Evolutionary conservation across 2,888 invertebrate genomes (phyloP).

Genomic region (Coenonympha arcania): DNA sequence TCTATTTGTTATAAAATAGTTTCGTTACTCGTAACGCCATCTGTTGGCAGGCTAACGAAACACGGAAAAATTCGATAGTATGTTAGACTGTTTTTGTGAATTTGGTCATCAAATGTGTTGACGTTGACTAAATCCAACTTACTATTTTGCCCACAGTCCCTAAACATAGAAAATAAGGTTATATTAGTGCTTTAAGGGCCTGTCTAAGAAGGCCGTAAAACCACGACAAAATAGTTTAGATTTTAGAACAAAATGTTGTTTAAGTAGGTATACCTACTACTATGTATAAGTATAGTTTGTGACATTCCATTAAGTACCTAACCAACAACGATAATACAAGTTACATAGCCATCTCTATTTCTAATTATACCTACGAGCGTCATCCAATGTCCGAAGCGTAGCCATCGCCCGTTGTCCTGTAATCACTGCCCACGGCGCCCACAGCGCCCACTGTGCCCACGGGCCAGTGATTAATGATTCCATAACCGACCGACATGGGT

Average conservation of each 20-base stretch:
- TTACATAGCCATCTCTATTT: constrained; percentile 2
- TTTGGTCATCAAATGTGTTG: no score
- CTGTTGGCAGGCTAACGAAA: constrained; percentile 6
- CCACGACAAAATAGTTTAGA: no score
- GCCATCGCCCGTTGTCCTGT: constrained; percentile 27
- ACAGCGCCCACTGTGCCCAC: no score
- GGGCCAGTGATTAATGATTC: constrained; percentile 54
- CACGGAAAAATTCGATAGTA: background rate
- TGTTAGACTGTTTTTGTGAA: background rate
- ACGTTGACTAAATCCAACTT: no score
- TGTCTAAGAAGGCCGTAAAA: no score
- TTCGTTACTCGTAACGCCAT: constrained; percentile 8
- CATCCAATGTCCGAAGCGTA: background rate
- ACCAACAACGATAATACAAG: background rate
- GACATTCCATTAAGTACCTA: no score
- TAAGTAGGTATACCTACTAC: no score
- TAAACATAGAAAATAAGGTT: no score
- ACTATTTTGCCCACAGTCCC: no score
- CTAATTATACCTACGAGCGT: constrained; percentile 7
- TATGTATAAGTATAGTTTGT: no score
- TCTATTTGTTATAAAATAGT: background rate
- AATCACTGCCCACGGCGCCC: constrained; percentile 33
- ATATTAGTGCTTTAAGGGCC: no score
- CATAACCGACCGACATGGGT: constrained; percentile 24
- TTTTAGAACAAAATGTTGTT: no score